Conservation (phyloP, 2,888 invertebrate genomes). For the Chrysolina oricalcia region DNA sequence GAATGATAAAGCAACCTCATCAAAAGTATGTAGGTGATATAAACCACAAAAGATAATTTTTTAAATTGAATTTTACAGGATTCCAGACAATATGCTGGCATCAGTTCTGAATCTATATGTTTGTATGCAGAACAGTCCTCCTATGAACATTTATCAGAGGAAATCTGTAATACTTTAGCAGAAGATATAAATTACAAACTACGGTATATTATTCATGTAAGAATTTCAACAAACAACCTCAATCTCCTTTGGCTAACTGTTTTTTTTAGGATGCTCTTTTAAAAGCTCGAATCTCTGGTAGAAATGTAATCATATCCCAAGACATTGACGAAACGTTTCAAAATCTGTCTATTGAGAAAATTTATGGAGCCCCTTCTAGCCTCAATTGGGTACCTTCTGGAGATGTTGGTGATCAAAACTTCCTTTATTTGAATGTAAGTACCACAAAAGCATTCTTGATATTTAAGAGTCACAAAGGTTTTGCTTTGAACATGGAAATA, state of each 20-base stretch:
- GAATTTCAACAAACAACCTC: slow-evolving; percentile 5
- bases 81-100: slow-evolving; percentile 65
- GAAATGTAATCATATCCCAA: slow-evolving; percentile 64
- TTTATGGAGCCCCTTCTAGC: slow-evolving; percentile 65
- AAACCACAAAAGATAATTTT: neutral
- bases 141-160: slow-evolving; percentile 65
- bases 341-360: slow-evolving; percentile 65
- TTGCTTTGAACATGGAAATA: too few species aligned
- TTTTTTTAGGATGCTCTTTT: slow-evolving; percentile 65
- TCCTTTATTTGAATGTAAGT: slow-evolving; percentile 66
- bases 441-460: neutral
- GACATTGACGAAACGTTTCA: slow-evolving; percentile 68
- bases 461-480: too few species aligned
- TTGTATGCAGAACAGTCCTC: slow-evolving; percentile 67
- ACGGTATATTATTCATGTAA: slow-evolving; percentile 66
- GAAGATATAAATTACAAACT: slow-evolving; percentile 70
- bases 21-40: slow-evolving; percentile 11
- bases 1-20: slow-evolving; percentile 17
- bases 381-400: slow-evolving; percentile 67
- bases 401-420: slow-evolving; percentile 63
- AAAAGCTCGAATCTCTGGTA: slow-evolving; percentile 65
- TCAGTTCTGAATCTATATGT: slow-evolving; percentile 65
- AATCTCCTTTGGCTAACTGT: neutral
- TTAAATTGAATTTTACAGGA: slow-evolving; percentile 58
- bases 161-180: slow-evolving; percentile 64